Evolutionary conservation across 2,888 invertebrate species (phyloP), one percentile per base, ranked within the genome.

Genomic region (Pristionchus mayeri): DNA sequence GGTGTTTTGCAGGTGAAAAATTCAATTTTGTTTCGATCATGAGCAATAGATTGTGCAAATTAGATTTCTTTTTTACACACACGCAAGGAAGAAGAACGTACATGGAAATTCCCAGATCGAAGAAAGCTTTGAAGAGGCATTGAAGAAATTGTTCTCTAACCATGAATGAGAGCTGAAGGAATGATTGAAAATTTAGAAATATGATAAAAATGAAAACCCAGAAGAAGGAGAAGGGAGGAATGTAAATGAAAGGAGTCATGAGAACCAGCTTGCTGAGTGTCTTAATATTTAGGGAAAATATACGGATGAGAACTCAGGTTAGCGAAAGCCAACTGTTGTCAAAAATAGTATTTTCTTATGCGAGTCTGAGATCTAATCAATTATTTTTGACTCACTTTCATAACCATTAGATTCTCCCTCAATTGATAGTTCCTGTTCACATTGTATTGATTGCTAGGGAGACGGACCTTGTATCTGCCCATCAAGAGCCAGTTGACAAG

Each of bases 141-240:
- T 44, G 71, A 9, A 71, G 44, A 7, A 40, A 71, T 3, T 2
- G 40, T 0, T 71, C 24, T 11, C 44, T n/a, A 24, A 71, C 71
- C 16, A 71, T 11, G 3, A 71, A 40, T 0, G 71, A 71, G 7
- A 71, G 6, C 71, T 71, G 7, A 71, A 40, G 40, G 11, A n/a
- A n/a, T n/a, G n/a, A n/a, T n/a, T n/a, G n/a, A n/a, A n/a, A n/a
- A n/a, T n/a, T n/a, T n/a, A n/a, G n/a, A n/a, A 54, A 54, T 4
- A 54, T 54, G 54, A n/a, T 16, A 18, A 16, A n/a, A 54, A 44
- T 40, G 24, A 1, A 13, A n/a, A 71, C 71, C 40, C 40, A 40
- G n/a, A 71, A 71, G 24, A 71, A 71, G 24, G 11, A 40, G n/a
- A 71, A 71, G 9, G 71, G 71, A 27, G 71, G 71, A 9, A 71